Evolutionary conservation across 2,113 vertebrate genomes (phyloP).

Genomic region (Psittacus erithacus): DNA sequence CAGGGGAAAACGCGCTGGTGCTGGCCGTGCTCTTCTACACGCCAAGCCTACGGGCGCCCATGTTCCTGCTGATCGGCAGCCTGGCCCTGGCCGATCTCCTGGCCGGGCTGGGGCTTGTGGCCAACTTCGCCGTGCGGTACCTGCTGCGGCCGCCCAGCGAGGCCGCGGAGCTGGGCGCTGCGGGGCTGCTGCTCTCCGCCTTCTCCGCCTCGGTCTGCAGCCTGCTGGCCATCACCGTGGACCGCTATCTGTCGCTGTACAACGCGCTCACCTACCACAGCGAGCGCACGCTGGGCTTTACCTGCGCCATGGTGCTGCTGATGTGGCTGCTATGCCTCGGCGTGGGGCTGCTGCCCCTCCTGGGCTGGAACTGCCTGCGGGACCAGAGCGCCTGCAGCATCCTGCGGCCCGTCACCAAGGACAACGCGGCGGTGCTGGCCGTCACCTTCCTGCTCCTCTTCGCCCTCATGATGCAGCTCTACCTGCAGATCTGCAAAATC

Average conservation of each 20-base stretch:
- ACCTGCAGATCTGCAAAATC: conserved; percentile 92
- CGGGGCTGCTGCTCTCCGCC: conserved; percentile 83
- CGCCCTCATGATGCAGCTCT: conserved; percentile 91
- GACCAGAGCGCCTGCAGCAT: conserved; percentile 86
- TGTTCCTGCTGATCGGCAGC: conserved; percentile 89
- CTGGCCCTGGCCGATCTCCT: conserved; percentile 88
- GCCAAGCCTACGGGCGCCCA: conserved; percentile 84
- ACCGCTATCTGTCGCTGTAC: conserved; percentile 91
- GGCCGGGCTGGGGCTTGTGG: conserved; percentile 86
- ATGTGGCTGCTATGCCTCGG: conserved; percentile 83
- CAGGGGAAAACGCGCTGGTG: conserved; percentile 89
- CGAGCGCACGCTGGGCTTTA: conserved; percentile 85
- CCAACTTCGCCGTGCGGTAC: conserved; percentile 87
- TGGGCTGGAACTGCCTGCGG: conserved; percentile 91
- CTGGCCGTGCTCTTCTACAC: conserved; percentile 89
- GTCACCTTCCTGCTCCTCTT: conserved; percentile 89
- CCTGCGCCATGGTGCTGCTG: conserved; percentile 83
- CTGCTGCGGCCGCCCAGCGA: conserved; percentile 80
- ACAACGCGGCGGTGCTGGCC: conserved; percentile 86
- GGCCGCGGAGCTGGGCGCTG: conserved; percentile 80
- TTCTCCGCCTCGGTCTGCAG: conserved; percentile 91
- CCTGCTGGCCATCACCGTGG: conserved; percentile 90
- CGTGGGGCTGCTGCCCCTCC: conserved; percentile 83
- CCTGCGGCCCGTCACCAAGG: conserved; percentile 86
- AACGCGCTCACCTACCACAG: conserved; percentile 93